phyloP scores from a whole-genome alignment of 2,888 invertebrate species.

The Phengaris arion region DNA sequence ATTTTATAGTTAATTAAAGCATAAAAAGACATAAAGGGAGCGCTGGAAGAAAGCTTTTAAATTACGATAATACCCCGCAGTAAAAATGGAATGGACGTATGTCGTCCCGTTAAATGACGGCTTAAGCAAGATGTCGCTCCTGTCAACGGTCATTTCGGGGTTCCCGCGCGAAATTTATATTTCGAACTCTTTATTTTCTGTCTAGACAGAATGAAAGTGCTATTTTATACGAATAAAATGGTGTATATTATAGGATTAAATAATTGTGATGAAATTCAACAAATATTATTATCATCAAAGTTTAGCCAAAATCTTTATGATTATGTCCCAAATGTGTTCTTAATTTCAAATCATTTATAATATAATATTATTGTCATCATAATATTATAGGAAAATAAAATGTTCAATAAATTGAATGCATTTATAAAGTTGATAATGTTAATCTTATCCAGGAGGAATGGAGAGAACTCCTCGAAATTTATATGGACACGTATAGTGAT shows the following conservation, averaged over 20 bases:
- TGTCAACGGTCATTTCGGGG: constrained; percentile 20
- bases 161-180: neutral
- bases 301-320: too few relatives aligned
- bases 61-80: constrained; percentile 23
- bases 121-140: constrained; percentile 21
- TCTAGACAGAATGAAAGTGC: neutral
- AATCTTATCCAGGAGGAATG: too few relatives aligned
- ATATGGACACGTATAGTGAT: too few relatives aligned
- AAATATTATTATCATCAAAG: too few relatives aligned
- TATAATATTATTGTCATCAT: too few relatives aligned
- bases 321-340: too few relatives aligned
- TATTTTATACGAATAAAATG: neutral
- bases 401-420: neutral
- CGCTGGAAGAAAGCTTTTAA: constrained; percentile 24
- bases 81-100: constrained; percentile 23
- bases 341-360: too few relatives aligned
- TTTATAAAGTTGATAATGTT: neutral
- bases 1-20: constrained; percentile 16
- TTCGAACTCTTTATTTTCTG: neutral
- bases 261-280: neutral
- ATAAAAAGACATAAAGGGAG: neutral
- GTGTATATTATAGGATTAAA: neutral
- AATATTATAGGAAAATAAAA: too few relatives aligned
- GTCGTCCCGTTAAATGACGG: constrained; percentile 20
- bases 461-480: too few relatives aligned